These are phyloP conservation scores for Pyrgilauda ruficollis DNA, from an alignment of 2,113 vertebrate genomes.

Conservation along the genomic window DNA sequence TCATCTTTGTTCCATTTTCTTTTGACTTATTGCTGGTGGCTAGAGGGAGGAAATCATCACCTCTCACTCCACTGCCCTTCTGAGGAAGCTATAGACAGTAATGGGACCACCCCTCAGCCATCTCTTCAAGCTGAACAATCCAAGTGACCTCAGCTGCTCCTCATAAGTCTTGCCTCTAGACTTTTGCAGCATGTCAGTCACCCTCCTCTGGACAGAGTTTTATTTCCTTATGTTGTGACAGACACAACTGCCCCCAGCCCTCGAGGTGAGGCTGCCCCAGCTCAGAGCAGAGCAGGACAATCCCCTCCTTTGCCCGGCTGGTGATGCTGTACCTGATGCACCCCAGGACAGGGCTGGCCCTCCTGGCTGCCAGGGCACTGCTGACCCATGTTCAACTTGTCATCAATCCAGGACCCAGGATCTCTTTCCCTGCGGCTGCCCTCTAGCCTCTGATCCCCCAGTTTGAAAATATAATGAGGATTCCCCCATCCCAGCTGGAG, in stretches of 20 bases:
- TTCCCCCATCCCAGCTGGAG: background rate
- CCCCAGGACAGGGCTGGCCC: background rate
- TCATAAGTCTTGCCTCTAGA: background rate
- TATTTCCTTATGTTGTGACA: background rate
- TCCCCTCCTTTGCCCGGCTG: rapidly evolving
- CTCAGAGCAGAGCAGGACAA: background rate
- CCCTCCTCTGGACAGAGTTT: background rate
- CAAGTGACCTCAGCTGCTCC: background rate
- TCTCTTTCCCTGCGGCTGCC: background rate
- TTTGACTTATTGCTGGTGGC: background rate
- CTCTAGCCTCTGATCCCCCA: background rate
- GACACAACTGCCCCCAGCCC: rapidly evolving
- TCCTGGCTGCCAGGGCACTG: background rate
- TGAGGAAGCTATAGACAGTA: background rate
- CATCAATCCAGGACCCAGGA: background rate
- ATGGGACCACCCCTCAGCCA: background rate
- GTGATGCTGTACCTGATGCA: rapidly evolving
- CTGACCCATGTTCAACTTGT: rapidly evolving
- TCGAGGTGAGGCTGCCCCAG: rapidly evolving
- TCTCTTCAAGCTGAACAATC: background rate
- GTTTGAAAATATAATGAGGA: background rate
- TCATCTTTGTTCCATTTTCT: background rate
- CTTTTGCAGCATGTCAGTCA: too few relatives aligned
- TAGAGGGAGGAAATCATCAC: background rate
- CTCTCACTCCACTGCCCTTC: background rate